Conservation (phyloP, 2,797 vertebrate species). For the Florisuga fusca region DNA sequence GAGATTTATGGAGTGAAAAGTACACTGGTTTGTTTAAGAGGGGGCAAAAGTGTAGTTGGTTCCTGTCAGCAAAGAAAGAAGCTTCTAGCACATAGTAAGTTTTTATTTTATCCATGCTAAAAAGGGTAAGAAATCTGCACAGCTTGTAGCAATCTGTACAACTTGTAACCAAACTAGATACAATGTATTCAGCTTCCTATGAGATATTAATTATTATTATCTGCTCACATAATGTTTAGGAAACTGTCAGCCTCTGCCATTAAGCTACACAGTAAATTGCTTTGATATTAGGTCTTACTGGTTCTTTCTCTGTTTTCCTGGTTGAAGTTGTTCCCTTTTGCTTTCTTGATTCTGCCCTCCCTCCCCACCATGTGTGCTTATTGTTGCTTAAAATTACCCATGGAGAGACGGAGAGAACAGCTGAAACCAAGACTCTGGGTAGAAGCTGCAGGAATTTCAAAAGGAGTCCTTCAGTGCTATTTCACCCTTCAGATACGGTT, state of each 20-base stretch:
- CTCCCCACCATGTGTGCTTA: background rate
- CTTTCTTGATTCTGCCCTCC: background rate
- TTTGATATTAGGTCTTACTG: background rate
- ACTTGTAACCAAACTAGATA: background rate
- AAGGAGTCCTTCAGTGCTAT: background rate
- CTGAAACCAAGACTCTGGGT: background rate
- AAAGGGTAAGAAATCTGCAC: slow-evolving; percentile 26
- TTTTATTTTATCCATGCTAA: slow-evolving; percentile 51
- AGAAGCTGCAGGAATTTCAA: slow-evolving; percentile 4
- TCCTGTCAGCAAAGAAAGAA: slow-evolving; percentile 65
- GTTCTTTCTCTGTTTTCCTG: background rate
- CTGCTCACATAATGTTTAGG: background rate
- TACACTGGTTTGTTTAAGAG: slow-evolving; percentile 63
- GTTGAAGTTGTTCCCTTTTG: background rate
- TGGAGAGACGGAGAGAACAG: background rate
- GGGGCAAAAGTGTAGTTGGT: slow-evolving; percentile 55
- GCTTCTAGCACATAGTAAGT: slow-evolving; percentile 67
- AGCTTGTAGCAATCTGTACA: slow-evolving; percentile 46
- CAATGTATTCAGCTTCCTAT: background rate
- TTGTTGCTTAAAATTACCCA: slow-evolving; percentile 3
- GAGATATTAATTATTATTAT: background rate
- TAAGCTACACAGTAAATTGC: background rate
- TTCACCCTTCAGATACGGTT: background rate
- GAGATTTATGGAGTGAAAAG: slow-evolving; percentile 78
- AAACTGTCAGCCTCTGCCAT: background rate